phyloP scores from a whole-genome alignment of 2,888 invertebrate species.

The Tachina lurida region DNA sequence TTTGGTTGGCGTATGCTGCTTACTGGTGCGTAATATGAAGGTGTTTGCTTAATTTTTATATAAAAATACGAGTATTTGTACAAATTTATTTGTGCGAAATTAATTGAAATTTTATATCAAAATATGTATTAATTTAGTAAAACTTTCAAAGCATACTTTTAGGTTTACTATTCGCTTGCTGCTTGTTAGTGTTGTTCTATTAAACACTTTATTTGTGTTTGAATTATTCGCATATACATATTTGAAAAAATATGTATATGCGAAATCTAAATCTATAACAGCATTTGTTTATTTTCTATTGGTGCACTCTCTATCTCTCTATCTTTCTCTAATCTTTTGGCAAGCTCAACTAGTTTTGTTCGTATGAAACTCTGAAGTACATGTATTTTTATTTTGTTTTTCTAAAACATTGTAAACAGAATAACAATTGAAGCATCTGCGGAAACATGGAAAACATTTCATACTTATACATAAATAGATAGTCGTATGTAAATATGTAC shows the following conservation, averaged over 20 bases:
- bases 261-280: neutral
- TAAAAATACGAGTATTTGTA: neutral
- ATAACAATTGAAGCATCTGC: conserved; percentile 67
- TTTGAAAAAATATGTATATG: neutral
- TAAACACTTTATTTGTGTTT: conserved; percentile 3
- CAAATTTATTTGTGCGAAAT: conserved; percentile 5
- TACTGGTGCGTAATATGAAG: conserved; percentile 11
- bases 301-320: neutral
- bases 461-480: conserved; percentile 15
- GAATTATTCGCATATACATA: neutral
- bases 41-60: neutral
- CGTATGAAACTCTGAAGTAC: conserved; percentile 4
- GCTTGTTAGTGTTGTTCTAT: conserved; percentile 10
- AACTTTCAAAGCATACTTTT: conserved; percentile 27
- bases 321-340: conserved; percentile 8
- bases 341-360: conserved; percentile 14
- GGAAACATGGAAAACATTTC: conserved; percentile 56
- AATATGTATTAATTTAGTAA: neutral
- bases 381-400: conserved; percentile 2
- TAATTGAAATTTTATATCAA: neutral
- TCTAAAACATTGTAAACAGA: conserved; percentile 52
- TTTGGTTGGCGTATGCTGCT: conserved; percentile 13
- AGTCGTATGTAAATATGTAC: neutral
- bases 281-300: neutral
- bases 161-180: neutral